Percentiles rank a stretch among this genome's conserved stretches.
These are phyloP conservation scores for Bradypodion ventrale DNA, from an alignment of 2,797 vertebrate species.

Conservation along the genomic window DNA sequence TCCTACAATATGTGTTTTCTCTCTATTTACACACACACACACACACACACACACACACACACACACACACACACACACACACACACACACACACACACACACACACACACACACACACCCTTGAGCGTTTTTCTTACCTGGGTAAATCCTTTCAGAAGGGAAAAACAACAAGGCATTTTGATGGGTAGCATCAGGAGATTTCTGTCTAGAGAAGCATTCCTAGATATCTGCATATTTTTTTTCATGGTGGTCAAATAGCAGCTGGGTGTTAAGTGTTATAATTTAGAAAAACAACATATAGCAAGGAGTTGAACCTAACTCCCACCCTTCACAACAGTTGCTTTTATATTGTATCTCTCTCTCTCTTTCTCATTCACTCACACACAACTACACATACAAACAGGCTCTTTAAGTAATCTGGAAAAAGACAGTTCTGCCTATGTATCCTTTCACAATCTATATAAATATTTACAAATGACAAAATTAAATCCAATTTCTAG, in stretches of 20 bases:
- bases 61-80: no score
- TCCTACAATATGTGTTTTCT: no score
- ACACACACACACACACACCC: no score
- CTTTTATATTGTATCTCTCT: no score
- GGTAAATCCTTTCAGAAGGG: neutral
- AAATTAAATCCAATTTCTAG: conserved; percentile 74
- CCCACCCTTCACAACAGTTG: neutral
- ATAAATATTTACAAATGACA: conserved; percentile 79
- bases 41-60: no score
- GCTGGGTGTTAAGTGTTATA: neutral
- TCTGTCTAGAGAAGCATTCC: neutral
- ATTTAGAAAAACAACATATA: neutral
- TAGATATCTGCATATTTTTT: neutral
- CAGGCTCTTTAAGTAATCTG: conserved; percentile 72
- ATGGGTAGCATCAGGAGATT: neutral
- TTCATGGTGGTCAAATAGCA: neutral
- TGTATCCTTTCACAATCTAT: conserved; percentile 76
- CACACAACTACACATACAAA: conserved; percentile 57
- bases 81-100: no score
- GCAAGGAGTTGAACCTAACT: neutral
- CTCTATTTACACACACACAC: no score
- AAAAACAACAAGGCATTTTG: neutral
- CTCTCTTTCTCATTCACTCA: no score
- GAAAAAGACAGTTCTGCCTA: conserved; percentile 72
- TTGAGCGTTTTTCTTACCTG: neutral